A percentile compares a stretch with the other conserved stretches of the same genome.
phyloP scores from a whole-genome alignment of 1,140 invertebrate genomes.

The Battus philenor region DNA sequence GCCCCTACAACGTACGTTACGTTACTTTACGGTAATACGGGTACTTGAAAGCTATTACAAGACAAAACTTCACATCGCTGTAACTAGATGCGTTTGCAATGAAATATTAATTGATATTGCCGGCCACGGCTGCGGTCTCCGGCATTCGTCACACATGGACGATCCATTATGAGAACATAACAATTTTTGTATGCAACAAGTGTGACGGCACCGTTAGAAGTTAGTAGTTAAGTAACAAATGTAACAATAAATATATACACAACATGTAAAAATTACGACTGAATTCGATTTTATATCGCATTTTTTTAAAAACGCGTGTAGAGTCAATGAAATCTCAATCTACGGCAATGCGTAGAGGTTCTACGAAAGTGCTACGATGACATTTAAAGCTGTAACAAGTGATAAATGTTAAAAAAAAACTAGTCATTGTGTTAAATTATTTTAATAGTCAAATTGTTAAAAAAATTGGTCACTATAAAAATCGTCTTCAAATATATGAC shows the following conservation, averaged over 20 bases:
- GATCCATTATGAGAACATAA: conserved; percentile 32
- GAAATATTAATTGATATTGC: conserved; percentile 15
- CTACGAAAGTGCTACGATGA: conserved; percentile 56
- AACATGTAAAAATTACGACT: too few relatives aligned
- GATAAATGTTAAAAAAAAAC: conserved; percentile 1
- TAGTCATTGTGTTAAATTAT: too few relatives aligned
- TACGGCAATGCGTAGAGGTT: conserved; percentile 52
- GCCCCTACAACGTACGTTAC: conserved; percentile 1
- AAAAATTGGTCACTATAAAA: too few relatives aligned
- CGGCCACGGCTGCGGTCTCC: conserved; percentile 16
- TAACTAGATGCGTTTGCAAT: conserved; percentile 11
- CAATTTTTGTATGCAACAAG: conserved; percentile 33
- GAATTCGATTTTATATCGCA: too few relatives aligned
- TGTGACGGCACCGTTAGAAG: conserved; percentile 32
- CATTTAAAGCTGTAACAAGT: conserved; percentile 7
- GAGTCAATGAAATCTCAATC: too few relatives aligned
- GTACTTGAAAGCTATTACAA: conserved; percentile 8
- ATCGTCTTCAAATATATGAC: too few relatives aligned
- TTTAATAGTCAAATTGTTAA: too few relatives aligned
- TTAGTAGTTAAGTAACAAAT: conserved; percentile 12
- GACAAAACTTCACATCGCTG: background rate
- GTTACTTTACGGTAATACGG: background rate
- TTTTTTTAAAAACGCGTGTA: too few relatives aligned
- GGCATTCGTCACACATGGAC: conserved; percentile 39
- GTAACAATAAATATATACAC: conserved; percentile 2